phyloP scores from a whole-genome alignment of 2,113 vertebrate genomes.

The Sturnira hondurensis region DNA sequence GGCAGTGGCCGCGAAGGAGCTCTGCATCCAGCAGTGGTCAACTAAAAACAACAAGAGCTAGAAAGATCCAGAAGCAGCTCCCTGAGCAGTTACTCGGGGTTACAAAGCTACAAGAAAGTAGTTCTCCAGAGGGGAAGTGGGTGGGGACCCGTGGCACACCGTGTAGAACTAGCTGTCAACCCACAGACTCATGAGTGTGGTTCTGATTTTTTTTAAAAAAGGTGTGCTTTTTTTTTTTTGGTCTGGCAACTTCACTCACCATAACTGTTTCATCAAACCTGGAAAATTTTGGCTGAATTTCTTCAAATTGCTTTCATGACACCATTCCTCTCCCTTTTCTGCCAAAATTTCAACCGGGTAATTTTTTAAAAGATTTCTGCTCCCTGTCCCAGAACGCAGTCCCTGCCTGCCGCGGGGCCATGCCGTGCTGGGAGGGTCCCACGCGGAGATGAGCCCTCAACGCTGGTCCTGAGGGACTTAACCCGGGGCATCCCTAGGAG shows the following conservation, averaged over 20 bases:
- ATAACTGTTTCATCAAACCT: neutral
- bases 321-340: neutral
- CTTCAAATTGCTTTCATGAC: neutral
- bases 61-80: neutral
- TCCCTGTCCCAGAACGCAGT: neutral
- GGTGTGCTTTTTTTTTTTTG: neutral
- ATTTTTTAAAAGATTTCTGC: no score
- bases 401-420: fast-evolving
- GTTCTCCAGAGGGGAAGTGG: neutral
- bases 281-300: neutral
- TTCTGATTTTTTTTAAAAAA: neutral
- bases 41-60: neutral
- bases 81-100: neutral
- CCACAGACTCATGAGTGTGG: fast-evolving
- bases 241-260: neutral
- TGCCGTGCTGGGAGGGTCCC: neutral
- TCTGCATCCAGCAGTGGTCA: neutral
- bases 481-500: fast-evolving
- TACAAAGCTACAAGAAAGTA: neutral
- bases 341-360: no score
- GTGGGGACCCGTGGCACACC: neutral
- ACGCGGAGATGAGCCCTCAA: neutral
- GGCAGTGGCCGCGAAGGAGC: neutral
- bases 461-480: neutral
- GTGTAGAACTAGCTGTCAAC: fast-evolving